Conservation (phyloP, 2,113 vertebrate species). For the Dascyllus trimaculatus region DNA sequence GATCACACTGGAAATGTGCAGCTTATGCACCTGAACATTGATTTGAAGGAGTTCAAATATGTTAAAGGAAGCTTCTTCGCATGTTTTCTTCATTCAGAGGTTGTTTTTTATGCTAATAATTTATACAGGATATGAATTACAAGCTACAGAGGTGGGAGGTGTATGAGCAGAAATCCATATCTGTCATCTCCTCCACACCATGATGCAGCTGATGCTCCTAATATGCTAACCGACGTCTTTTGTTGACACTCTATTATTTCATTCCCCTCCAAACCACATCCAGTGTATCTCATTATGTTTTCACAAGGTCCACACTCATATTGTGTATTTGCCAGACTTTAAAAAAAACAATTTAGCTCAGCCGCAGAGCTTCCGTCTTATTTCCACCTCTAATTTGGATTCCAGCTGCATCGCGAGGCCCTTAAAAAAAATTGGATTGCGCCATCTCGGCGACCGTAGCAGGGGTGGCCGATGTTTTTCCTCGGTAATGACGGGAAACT, state of each 20-base stretch:
- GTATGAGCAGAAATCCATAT: conserved; percentile 18
- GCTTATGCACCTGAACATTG: conserved; percentile 20
- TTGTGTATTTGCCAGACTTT: conserved; percentile 68
- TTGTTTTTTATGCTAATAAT: conserved; percentile 4
- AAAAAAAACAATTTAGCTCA: conserved; percentile 66
- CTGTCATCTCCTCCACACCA: conserved; percentile 25
- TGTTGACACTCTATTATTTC: conserved; percentile 60
- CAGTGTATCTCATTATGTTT: conserved; percentile 68
- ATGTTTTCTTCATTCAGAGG: background rate
- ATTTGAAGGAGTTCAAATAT: conserved; percentile 32
- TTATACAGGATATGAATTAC: conserved; percentile 13
- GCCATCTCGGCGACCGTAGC: conserved; percentile 57
- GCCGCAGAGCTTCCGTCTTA: conserved; percentile 59
- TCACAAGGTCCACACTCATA: conserved; percentile 65
- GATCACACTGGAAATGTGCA: conserved; percentile 12
- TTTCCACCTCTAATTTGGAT: conserved; percentile 73
- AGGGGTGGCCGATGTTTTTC: conserved; percentile 52
- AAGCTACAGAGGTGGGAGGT: background rate
- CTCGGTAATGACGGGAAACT: conserved; percentile 64
- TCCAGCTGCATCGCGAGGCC: conserved; percentile 60
- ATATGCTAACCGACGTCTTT: conserved; percentile 55
- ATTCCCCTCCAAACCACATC: conserved; percentile 42
- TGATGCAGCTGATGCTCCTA: conserved; percentile 21
- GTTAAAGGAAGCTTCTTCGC: conserved; percentile 35
- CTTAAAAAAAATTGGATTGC: conserved; percentile 67